Base-by-base conservation (phyloP, 2,888 invertebrate genomes). In the Leucania comma region DNA sequence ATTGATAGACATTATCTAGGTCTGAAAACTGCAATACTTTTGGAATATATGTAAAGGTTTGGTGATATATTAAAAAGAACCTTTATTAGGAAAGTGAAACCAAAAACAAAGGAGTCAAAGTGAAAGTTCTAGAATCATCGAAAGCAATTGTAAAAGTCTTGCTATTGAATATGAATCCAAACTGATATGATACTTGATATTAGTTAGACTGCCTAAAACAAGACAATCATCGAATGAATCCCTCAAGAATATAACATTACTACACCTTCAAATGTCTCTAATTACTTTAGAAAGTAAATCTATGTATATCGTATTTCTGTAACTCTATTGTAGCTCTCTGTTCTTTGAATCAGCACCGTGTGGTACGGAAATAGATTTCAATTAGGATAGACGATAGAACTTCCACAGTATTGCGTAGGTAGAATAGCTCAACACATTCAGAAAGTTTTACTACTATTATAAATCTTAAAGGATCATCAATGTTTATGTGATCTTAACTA, bases 231-330 rank as follows among this genome's bases (percentile, higher is more conserved):
- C 10, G n/a, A 67, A 54, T n/a, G 10, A 22, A 67, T 77, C 74
- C 80, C 64, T 64, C 8, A 29, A 57, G 46, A 46, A 51, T 68
- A 78, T 81, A 24, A 10, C 35, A 53, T 75, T 71, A 76, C 72
- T 35, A 32, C 32, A 67, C 62, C 53, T 81, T 72, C 51, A 54
- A 74, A 72, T 64, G 42, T 66, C 56, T 85, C 72, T 58, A 69
- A 67, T 81, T 73, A 68, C 68, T 61, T 38, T 78, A 72, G 86
- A 84, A 85, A 85, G 76, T 81, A 38, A 59, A 71, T 62, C 35
- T 38, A 29, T n/a, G n/a, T n/a, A n/a, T 72, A 61, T 85, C 46
- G 46, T 70, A 74, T 81, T 71, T 77, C 79, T 53, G 57, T 77
- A 63, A 66, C 57, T 67, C 63, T 62, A 68, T 71, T 72, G 70